A percentile compares a stretch with the other conserved stretches of the same genome.
Evolutionary conservation across 2,888 invertebrate genomes (phyloP).

Genomic region (Stramonita haemastoma): DNA sequence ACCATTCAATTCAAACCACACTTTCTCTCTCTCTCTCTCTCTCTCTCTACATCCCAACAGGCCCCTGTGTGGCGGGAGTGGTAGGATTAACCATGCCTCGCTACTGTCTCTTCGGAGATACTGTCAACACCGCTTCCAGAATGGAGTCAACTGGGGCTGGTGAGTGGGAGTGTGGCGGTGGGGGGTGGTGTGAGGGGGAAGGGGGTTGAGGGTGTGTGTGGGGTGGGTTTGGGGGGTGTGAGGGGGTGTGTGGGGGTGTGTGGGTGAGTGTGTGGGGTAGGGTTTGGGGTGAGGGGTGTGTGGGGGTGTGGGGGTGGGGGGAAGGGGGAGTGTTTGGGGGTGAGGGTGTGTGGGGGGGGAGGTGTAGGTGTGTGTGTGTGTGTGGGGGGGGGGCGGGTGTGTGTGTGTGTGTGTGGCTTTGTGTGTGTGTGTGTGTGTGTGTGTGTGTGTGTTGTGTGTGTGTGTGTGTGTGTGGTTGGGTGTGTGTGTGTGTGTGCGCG

Average conservation of each 20-base stretch:
- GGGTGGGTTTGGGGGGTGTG: too few relatives aligned
- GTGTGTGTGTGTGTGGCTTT: too few relatives aligned
- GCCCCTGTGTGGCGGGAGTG: background rate
- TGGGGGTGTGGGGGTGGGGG: background rate
- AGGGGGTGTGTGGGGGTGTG: too few relatives aligned
- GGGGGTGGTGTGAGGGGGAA: too few relatives aligned
- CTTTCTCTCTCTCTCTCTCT: too few relatives aligned
- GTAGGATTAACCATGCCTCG: conserved; percentile 5
- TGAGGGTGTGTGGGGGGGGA: background rate
- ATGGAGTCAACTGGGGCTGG: conserved; percentile 3
- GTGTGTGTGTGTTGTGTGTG: background rate
- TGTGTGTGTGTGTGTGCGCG: background rate
- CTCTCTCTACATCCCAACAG: background rate
- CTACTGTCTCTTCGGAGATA: background rate
- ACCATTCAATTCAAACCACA: too few relatives aligned
- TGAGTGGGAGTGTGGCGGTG: background rate
- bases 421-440: too few relatives aligned
- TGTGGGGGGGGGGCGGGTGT: background rate
- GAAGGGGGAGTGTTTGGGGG: background rate
- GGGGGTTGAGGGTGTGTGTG: too few relatives aligned
- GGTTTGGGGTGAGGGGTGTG: background rate
- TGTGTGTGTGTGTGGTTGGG: background rate
- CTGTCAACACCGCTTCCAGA: background rate
- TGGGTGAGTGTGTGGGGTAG: background rate
- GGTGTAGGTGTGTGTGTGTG: background rate